Evolutionary conservation across 2,797 vertebrate genomes (phyloP).

Genomic region (Moxostoma hubbsi): DNA sequence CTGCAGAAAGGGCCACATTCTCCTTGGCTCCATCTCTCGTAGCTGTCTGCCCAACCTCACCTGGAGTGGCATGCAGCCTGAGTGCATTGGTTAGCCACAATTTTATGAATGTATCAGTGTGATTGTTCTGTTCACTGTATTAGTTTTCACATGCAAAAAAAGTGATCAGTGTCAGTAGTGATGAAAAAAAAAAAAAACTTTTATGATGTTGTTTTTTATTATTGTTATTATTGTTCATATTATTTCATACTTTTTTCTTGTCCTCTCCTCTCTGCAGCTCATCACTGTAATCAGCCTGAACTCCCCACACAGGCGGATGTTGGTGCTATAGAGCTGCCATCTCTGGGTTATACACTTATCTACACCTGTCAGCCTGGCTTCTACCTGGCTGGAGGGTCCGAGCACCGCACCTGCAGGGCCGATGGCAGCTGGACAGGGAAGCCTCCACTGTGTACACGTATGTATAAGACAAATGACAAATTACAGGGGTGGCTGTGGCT

Average conservation of each 20-base stretch:
- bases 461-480: constrained; percentile 28
- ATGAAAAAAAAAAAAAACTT: constrained; percentile 15
- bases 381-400: constrained; percentile 93
- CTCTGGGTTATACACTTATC: constrained; percentile 96
- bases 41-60: constrained; percentile 96
- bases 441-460: constrained; percentile 91
- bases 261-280: no score
- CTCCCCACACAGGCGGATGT: constrained; percentile 91
- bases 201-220: neutral
- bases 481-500: no score
- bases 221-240: no score
- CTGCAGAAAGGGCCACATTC: constrained; percentile 95
- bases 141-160: constrained; percentile 8
- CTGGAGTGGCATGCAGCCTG: constrained; percentile 93
- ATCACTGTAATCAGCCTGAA: constrained; percentile 84
- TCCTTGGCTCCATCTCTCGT: constrained; percentile 95
- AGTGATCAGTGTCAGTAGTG: neutral
- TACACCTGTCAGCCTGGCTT: constrained; percentile 95
- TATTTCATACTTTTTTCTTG: no score
- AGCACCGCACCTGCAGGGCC: constrained; percentile 94
- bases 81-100: constrained; percentile 88
- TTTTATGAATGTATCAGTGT: constrained; percentile 68
- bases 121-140: neutral
- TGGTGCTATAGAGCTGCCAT: constrained; percentile 92
- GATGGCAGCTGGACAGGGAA: constrained; percentile 99